A percentile compares a stretch with the other conserved stretches of the same genome.
Evolutionary conservation across 2,113 vertebrate species (phyloP).

Genomic region (Oreotrochilus melanogaster): DNA sequence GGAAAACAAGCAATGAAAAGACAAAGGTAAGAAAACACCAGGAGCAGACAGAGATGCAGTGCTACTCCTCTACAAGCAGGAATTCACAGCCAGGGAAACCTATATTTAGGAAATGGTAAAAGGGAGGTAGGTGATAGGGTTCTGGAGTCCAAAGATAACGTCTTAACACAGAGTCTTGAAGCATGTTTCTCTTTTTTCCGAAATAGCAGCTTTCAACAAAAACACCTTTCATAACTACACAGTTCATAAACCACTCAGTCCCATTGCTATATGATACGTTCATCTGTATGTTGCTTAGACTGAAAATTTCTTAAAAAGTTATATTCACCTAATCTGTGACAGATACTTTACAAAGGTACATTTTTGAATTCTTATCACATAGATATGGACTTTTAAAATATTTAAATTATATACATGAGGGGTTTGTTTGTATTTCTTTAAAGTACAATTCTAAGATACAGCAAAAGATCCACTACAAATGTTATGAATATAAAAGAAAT

Average conservation of each 20-base stretch:
- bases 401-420: neutral
- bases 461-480: neutral
- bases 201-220: neutral
- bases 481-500: neutral
- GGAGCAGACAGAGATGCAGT: neutral
- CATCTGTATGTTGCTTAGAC: neutral
- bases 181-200: neutral
- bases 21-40: neutral
- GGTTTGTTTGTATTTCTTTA: neutral
- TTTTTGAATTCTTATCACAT: neutral
- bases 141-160: neutral
- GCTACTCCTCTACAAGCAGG: neutral
- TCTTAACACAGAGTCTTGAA: neutral
- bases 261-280: neutral
- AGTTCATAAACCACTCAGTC: neutral
- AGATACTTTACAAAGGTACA: neutral
- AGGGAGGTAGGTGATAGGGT: neutral
- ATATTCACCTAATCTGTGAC: neutral
- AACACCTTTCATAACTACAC: neutral
- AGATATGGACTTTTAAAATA: neutral
- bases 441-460: neutral
- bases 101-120: neutral
- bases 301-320: neutral
- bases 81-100: neutral
- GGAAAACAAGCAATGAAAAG: neutral